phyloP scores from a whole-genome alignment of 1,140 invertebrate genomes.

The Aporrectodea caliginosa region DNA sequence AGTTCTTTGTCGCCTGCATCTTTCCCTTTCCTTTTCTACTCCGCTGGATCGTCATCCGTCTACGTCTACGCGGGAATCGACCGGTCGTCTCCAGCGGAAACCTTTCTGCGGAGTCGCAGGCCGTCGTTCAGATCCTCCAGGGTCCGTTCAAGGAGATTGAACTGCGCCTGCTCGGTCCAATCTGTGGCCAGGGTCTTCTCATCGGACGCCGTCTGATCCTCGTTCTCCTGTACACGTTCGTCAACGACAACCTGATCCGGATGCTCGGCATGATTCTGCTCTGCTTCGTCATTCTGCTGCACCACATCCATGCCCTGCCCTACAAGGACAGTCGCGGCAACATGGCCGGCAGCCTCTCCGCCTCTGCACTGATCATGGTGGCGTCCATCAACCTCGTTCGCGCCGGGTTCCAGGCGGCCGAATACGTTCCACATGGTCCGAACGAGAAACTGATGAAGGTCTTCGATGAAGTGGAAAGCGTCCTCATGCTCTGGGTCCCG shows the following conservation, averaged over 20 bases:
- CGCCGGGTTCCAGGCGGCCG: conserved; percentile 29
- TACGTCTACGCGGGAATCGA: neutral
- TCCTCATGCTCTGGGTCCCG: conserved; percentile 29
- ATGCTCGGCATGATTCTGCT: conserved; percentile 31
- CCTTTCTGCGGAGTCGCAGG: conserved; percentile 13
- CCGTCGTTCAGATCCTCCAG: conserved; percentile 24
- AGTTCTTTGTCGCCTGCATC: conserved; percentile 13
- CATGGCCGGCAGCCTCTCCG: conserved; percentile 22
- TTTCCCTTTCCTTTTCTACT: conserved; percentile 16
- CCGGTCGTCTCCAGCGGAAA: neutral
- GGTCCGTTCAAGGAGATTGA: conserved; percentile 28
- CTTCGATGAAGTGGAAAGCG: conserved; percentile 30
- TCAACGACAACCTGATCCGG: conserved; percentile 28
- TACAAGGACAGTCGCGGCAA: conserved; percentile 28
- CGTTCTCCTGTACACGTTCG: conserved; percentile 26
- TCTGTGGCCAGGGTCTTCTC: conserved; percentile 23
- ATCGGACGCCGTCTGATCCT: conserved; percentile 28
- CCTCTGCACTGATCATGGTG: conserved; percentile 22
- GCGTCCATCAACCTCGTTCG: conserved; percentile 27
- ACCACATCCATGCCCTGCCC: conserved; percentile 27
- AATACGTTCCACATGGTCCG: conserved; percentile 30
- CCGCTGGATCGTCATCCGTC: conserved; percentile 11
- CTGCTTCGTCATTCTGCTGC: conserved; percentile 27
- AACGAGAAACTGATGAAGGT: conserved; percentile 27
- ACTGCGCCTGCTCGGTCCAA: conserved; percentile 11